A percentile compares a stretch with the other conserved stretches of the same genome.
Evolutionary conservation across 2,113 vertebrate species (phyloP).

Genomic region (Ovis canadensis): DNA sequence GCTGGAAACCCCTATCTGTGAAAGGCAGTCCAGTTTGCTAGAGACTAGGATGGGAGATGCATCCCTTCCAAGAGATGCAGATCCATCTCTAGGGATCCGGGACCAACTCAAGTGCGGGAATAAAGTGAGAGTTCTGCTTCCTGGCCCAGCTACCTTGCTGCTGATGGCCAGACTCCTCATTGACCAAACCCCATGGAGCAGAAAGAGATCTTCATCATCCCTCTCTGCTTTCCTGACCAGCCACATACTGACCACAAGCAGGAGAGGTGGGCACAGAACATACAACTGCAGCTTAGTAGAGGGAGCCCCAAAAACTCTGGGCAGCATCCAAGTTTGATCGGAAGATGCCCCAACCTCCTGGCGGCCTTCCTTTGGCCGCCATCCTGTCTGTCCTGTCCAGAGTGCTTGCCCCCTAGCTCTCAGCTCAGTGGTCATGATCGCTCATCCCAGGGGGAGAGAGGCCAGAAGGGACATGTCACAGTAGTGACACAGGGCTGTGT

Average conservation of each 20-base stretch:
- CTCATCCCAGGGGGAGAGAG: not conserved
- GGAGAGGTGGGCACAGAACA: not conserved
- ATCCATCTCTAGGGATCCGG: conserved; percentile 32
- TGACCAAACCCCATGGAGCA: not conserved
- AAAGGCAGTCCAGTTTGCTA: not conserved
- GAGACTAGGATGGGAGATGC: not conserved
- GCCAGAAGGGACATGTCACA: not conserved
- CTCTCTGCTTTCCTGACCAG: not conserved
- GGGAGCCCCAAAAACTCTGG: fast-evolving
- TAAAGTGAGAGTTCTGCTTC: conserved; percentile 40
- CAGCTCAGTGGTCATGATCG: not conserved
- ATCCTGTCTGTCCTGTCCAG: not conserved
- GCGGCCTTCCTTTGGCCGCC: not conserved
- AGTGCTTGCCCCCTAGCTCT: not conserved
- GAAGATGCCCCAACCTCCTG: not conserved
- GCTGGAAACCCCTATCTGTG: not conserved
- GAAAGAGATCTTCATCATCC: not conserved
- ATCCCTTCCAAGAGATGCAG: conserved; percentile 18
- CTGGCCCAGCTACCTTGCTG: not conserved
- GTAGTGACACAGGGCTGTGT: not conserved
- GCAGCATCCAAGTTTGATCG: not conserved
- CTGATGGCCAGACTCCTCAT: not conserved
- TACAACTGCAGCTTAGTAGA: not conserved
- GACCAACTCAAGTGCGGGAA: not conserved
- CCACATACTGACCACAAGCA: not conserved